Conservation (phyloP, 2,888 invertebrate species). For the Nomada goodeniana region DNA sequence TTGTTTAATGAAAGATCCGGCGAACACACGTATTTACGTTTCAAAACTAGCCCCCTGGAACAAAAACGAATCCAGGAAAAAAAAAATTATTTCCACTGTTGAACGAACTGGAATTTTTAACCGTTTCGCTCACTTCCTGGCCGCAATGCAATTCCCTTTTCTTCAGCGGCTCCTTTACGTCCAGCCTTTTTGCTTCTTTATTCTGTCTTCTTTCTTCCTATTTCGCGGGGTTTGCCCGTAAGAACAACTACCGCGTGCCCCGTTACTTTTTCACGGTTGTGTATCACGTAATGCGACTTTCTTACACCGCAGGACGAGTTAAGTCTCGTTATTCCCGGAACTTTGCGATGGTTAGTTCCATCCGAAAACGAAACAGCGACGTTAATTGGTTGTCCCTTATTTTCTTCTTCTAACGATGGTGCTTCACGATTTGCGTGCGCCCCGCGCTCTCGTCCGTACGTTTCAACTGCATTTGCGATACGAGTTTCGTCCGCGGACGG, state of each 20-base stretch:
- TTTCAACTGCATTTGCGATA: background rate
- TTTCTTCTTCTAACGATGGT: conserved; percentile 6
- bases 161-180: background rate
- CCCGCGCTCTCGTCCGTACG: background rate
- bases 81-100: too few species aligned
- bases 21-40: too few species aligned
- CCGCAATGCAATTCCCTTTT: conserved; percentile 39
- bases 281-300: conserved; percentile 32
- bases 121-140: too few species aligned
- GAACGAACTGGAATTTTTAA: too few species aligned
- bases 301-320: conserved; percentile 24
- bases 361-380: background rate
- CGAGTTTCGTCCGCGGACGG: background rate
- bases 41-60: too few species aligned
- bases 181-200: background rate
- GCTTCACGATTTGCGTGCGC: background rate
- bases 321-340: conserved; percentile 48
- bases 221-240: background rate
- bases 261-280: conserved; percentile 3
- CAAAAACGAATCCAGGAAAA: too few species aligned
- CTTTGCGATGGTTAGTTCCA: conserved; percentile 50
- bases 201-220: background rate
- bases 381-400: background rate
- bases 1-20: too few species aligned
- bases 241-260: too few species aligned